Percentiles rank a stretch among this genome's conserved stretches.
These are phyloP conservation scores for Jaculus jaculus DNA, from an alignment of 2,113 vertebrate genomes.

Conservation along the genomic window DNA sequence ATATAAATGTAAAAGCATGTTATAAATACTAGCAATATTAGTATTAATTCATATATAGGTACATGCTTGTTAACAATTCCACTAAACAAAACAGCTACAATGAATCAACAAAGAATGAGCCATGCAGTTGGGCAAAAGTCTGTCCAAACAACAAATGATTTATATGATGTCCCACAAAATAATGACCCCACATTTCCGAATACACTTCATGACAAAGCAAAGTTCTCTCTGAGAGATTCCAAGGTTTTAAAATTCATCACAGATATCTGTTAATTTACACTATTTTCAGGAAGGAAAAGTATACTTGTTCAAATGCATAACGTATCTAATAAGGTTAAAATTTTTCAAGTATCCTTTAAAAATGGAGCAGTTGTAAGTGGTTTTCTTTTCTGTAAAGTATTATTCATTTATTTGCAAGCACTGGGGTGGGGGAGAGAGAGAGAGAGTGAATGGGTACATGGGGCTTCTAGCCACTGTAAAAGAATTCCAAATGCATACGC, in stretches of 20 bases:
- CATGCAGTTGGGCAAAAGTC: background rate
- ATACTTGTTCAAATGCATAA: conserved; percentile 15
- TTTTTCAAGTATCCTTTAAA: conserved; percentile 37
- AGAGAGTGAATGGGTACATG: too few relatives aligned
- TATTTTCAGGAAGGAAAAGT: background rate
- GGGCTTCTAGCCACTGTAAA: too few relatives aligned
- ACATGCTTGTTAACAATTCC: background rate
- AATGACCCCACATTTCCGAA: background rate
- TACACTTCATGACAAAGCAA: background rate
- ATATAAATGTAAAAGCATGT: background rate
- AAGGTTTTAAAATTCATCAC: background rate
- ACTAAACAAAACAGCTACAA: background rate
- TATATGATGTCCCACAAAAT: conserved; percentile 9
- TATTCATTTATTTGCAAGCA: background rate
- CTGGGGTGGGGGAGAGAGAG: too few relatives aligned
- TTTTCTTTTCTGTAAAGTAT: background rate
- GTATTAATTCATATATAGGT: background rate
- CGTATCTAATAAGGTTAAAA: background rate
- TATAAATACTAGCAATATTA: background rate
- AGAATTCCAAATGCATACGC: too few relatives aligned
- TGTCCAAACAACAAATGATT: conserved; percentile 14
- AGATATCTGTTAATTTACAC: background rate
- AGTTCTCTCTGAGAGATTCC: background rate
- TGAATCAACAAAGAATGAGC: background rate
- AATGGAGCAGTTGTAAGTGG: background rate